A percentile compares a stretch with the other conserved stretches of the same genome.
These are phyloP conservation scores for Zophobas morio DNA, from an alignment of 1,140 invertebrate species.

Conservation along the genomic window DNA sequence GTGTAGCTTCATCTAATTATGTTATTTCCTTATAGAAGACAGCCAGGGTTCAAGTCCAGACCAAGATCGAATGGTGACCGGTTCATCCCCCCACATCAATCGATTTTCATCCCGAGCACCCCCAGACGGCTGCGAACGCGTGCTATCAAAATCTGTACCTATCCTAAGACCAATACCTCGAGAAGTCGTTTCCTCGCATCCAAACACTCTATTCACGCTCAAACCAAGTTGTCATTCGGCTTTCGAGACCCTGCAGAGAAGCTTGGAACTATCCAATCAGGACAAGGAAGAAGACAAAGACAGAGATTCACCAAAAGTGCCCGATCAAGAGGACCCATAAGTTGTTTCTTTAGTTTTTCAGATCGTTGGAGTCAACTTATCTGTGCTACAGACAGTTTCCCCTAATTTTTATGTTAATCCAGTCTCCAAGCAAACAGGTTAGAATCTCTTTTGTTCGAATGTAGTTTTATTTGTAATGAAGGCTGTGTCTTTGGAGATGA, in stretches of 20 bases:
- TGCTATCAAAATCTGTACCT: slow-evolving; percentile 76
- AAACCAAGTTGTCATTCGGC: slow-evolving; percentile 85
- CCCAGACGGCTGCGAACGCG: slow-evolving; percentile 89
- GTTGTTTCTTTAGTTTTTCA: slow-evolving; percentile 19
- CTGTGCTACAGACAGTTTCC: slow-evolving; percentile 29
- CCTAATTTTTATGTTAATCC: slow-evolving; percentile 3
- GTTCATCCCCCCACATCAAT: slow-evolving; percentile 82
- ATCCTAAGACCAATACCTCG: slow-evolving; percentile 36
- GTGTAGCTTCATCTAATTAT: neutral
- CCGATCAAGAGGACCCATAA: slow-evolving; percentile 44
- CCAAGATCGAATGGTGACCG: slow-evolving; percentile 70
- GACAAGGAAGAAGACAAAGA: slow-evolving; percentile 63
- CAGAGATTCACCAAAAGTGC: slow-evolving; percentile 62
- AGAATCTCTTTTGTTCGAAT: slow-evolving; percentile 44
- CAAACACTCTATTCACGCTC: slow-evolving; percentile 75
- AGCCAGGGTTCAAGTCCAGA: slow-evolving; percentile 74
- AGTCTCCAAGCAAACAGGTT: neutral
- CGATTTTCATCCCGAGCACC: slow-evolving; percentile 84
- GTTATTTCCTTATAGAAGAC: slow-evolving; percentile 61
- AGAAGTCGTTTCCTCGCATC: slow-evolving; percentile 24
- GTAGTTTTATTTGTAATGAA: slow-evolving; percentile 31
- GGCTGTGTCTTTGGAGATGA: slow-evolving; percentile 27
- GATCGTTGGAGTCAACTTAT: slow-evolving; percentile 27
- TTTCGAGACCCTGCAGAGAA: slow-evolving; percentile 81
- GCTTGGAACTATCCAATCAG: neutral